Evolutionary conservation across 2,797 vertebrate genomes (phyloP), one percentile per base, ranked within the genome.

Genomic region (Enteromius thamalakanensis): DNA sequence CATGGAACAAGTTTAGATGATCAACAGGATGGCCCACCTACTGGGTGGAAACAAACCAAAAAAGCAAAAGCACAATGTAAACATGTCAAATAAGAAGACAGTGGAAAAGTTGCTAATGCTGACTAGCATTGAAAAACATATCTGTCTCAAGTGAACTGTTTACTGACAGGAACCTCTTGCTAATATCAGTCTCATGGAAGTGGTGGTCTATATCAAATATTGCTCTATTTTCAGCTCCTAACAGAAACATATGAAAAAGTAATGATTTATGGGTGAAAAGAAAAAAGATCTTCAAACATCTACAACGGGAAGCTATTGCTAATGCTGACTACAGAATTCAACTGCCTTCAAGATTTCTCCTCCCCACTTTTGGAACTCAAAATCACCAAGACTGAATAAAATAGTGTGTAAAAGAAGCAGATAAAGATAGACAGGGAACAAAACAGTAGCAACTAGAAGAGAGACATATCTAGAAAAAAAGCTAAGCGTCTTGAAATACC

Each of bases 401-500:
- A 60, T 34, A 49, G 12, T 17, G 26, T 7, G 32, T 47, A n/a
- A 47, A 58, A 58, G 34, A 74, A 21, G 29, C 23, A 10, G 53
- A 82, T 47, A 26, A 42, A 80, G 69, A 76, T 10, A 29, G 32
- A 17, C n/a, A 62, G 32, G 9, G 49, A 21, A 58, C 32, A 23
- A 78, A 51, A 85, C 40, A 51, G 32, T 51, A 77, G 68, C 70
- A 67, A 15, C 55, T 23, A 34, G 58, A 55, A 42, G 29, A 62
- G 21, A 62, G 15, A 42, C 40, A 75, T 80, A 80, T 85, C 78
- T 85, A 64, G 69, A 81, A 88, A 89, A 86, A 32, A 87, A 82
- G 29, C 62, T 82, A 21, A 81, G 64, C 17, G n/a, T 75, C 80
- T 86, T 71, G 77, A 89, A 87, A 88, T 90, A 86, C 87, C 81